Evolutionary conservation across 37 sponge, comb jelly and placozoan species (phyloP), one percentile per base, ranked within the genome.

Genomic region (Haliclona indistincta): DNA sequence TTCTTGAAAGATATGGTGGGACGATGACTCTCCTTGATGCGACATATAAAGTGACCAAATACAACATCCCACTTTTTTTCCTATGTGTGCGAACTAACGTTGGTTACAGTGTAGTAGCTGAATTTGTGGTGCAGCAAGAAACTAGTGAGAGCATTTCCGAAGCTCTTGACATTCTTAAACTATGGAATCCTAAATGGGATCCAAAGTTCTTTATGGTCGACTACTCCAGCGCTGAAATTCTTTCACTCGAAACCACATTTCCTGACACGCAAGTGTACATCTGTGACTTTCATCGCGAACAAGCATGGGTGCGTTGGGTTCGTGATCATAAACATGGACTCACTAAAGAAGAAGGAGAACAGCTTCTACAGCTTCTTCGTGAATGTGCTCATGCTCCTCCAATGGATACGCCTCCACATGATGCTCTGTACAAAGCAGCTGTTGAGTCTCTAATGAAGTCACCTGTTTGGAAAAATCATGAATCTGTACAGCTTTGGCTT

Each of bases 281-380:
- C 52, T 79, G 81, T 70, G 81, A 79, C 30, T 79, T 79, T 38
- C 81, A 79, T 49, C 32, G 71, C 3, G 81, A 79, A 34, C 81
- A 79, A 49, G 19, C 35, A 25, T 79, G 81, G 81, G 70, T 58
- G 38, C 62, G 70, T 34, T 79, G 81, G 81, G 52, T 70, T 10
- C 67, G 36, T 28, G 79, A 70, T 43, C 15, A 70, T 10, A 70
- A 47, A 15, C 71, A 70, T 70, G 71, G 52, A 25, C 52, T 70
- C 52, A 35, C 71, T 47, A 32, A 8, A 47, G 23, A 10, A 4
- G 52, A 70, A 38, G 68, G 42, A 66, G 68, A 66, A 66, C 30
- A 38, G 7, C 68, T 66, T 11, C 39, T 66, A 8, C 52, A 25
- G 29, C 26, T 70, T 8, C 53, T 70, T 34, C 71, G 71, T 8